Evolutionary conservation across 2,113 vertebrate species (phyloP).

Genomic region (Alces alces): DNA sequence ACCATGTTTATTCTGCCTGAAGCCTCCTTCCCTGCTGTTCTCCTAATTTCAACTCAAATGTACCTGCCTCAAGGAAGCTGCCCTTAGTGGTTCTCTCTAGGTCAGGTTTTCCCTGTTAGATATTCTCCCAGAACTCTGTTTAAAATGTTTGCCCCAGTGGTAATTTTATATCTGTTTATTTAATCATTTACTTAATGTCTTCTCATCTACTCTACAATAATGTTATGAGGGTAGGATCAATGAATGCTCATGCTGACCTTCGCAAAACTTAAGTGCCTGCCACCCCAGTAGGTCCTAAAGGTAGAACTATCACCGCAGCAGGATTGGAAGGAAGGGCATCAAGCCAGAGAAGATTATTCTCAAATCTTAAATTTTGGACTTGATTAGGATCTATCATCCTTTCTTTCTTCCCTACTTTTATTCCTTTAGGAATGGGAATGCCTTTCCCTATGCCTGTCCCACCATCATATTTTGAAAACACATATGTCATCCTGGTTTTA

Average conservation of each 20-base stretch:
- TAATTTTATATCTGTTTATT: not conserved
- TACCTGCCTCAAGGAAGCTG: not conserved
- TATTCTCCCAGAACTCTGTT: not conserved
- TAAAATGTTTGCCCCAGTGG: not conserved
- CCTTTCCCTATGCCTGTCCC: not conserved
- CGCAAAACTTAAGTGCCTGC: not conserved
- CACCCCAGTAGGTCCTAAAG: not conserved
- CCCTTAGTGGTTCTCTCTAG: not conserved
- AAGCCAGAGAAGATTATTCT: not conserved
- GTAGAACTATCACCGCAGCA: not conserved
- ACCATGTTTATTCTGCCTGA: not conserved
- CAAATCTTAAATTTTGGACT: not conserved
- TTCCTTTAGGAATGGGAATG: not conserved
- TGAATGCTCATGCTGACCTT: not conserved
- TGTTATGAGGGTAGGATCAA: not conserved
- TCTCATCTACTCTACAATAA: not conserved
- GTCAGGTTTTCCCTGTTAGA: not conserved
- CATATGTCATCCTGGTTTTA: not conserved
- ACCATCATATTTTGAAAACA: not conserved
- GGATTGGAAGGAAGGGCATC: not conserved
- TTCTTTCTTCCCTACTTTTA: not conserved
- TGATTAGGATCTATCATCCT: not conserved
- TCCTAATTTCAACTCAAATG: not conserved
- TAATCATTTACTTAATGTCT: not conserved
- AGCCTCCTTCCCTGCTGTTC: not conserved